Percentiles rank a stretch among this genome's conserved stretches.
These are phyloP conservation scores for Idaea straminata DNA, from an alignment of 2,888 invertebrate genomes.

Conservation along the genomic window DNA sequence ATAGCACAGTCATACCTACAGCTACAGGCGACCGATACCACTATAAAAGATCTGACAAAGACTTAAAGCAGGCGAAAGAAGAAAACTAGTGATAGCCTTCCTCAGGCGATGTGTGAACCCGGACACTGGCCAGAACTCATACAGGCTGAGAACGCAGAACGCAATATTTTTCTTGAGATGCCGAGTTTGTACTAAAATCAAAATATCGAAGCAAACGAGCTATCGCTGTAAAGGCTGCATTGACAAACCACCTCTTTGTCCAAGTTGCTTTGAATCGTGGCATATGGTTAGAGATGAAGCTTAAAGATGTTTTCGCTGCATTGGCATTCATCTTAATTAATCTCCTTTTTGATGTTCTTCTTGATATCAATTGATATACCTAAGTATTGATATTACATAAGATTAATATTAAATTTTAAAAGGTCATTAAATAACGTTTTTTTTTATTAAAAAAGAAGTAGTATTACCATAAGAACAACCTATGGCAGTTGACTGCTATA, in stretches of 20 bases:
- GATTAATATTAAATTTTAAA: too few species aligned
- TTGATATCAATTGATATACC: constrained; percentile 11
- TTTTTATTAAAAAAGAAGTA: neutral
- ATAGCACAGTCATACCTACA: constrained; percentile 6
- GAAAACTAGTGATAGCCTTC: constrained; percentile 6
- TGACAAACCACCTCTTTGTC: constrained; percentile 8
- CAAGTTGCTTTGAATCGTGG: constrained; percentile 8
- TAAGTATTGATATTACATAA: too few species aligned
- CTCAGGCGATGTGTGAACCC: constrained; percentile 7
- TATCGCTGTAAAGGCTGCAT: constrained; percentile 8
- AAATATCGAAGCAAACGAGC: constrained; percentile 9
- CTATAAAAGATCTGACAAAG: constrained; percentile 7
- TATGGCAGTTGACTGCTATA: neutral
- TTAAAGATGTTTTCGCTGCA: constrained; percentile 5
- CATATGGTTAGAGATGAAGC: constrained; percentile 4
- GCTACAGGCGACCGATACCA: constrained; percentile 5
- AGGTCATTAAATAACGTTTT: neutral
- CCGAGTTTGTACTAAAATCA: constrained; percentile 8
- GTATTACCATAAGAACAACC: neutral
- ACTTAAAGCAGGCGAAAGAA: constrained; percentile 8
- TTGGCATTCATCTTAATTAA: constrained; percentile 9
- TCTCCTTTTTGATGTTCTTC: constrained; percentile 7
- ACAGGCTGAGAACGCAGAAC: constrained; percentile 1
- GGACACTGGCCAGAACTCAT: constrained; percentile 10
- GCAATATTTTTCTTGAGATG: constrained; percentile 9